A percentile compares a stretch with the other conserved stretches of the same genome.
phyloP scores from a whole-genome alignment of 2,888 invertebrate species.

The Hydropsyche betteni region DNA sequence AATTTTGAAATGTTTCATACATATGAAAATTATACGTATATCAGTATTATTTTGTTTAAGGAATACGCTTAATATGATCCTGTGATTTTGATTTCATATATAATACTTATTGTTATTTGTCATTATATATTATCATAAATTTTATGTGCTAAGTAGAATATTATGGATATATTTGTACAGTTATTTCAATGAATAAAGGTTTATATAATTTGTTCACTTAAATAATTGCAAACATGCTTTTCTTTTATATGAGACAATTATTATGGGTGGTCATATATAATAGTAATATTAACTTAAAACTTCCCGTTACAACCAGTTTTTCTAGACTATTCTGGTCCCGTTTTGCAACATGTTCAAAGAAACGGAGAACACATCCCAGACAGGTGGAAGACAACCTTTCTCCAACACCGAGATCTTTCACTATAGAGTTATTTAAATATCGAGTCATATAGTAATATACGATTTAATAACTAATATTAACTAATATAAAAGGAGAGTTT shows the following conservation, averaged over 20 bases:
- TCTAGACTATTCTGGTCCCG: no score
- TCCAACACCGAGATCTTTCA: no score
- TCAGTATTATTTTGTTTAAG: not conserved
- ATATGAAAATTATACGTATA: no score
- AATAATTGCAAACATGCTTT: not conserved
- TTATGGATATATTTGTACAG: constrained; percentile 27
- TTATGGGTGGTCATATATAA: not conserved
- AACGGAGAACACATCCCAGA: no score
- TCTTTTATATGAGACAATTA: not conserved
- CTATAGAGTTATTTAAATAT: no score
- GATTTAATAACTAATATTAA: no score
- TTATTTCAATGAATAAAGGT: constrained; percentile 31
- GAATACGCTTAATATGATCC: constrained; percentile 5
- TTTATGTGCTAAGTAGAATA: not conserved
- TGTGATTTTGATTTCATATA: constrained; percentile 14
- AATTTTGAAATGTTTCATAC: no score
- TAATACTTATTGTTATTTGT: not conserved
- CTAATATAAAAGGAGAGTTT: no score
- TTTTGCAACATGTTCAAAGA: no score
- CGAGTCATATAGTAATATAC: no score
- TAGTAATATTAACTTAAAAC: not conserved
- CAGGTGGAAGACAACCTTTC: no score
- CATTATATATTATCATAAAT: not conserved
- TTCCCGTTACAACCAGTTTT: no score
- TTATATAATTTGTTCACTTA: constrained; percentile 21